phyloP scores from a whole-genome alignment of 2,113 vertebrate species.

The Tachuris rubrigastra region DNA sequence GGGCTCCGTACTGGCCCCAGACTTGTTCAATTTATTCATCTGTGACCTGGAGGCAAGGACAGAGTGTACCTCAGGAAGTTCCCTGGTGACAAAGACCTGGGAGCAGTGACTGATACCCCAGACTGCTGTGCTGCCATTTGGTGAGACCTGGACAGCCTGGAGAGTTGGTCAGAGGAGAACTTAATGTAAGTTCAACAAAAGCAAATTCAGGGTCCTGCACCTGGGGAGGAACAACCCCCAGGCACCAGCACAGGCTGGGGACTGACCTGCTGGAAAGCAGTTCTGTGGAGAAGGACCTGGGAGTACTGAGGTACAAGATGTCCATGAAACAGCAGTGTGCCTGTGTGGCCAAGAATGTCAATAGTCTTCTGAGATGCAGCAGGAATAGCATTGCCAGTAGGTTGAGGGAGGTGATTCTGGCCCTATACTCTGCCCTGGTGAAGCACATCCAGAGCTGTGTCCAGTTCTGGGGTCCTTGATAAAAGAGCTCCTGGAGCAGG shows the following conservation, averaged over 20 bases:
- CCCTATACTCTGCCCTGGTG: not conserved
- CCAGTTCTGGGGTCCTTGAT: not conserved
- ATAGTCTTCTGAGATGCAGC: not conserved
- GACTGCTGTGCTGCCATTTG: not conserved
- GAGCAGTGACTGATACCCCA: not conserved
- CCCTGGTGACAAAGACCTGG: too few relatives aligned
- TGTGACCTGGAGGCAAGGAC: not conserved
- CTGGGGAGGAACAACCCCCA: not conserved
- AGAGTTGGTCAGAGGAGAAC: not conserved
- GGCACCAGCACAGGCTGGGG: not conserved
- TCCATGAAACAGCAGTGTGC: not conserved
- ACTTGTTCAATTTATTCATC: not conserved
- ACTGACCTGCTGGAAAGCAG: not conserved
- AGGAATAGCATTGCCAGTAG: not conserved
- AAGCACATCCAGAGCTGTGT: not conserved
- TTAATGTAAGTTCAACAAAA: not conserved
- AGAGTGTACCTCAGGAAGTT: not conserved
- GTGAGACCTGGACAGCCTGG: not conserved
- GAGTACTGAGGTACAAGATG: not conserved
- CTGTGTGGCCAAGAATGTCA: not conserved
- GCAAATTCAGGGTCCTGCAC: not conserved
- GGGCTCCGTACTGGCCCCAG: not conserved
- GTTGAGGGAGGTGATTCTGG: accelerated
- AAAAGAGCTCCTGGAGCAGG: not conserved
- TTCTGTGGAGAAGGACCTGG: not conserved